A percentile compares a stretch with the other conserved stretches of the same genome.
phyloP scores from a whole-genome alignment of 2,797 vertebrate genomes.

The Myotis vivesi region DNA sequence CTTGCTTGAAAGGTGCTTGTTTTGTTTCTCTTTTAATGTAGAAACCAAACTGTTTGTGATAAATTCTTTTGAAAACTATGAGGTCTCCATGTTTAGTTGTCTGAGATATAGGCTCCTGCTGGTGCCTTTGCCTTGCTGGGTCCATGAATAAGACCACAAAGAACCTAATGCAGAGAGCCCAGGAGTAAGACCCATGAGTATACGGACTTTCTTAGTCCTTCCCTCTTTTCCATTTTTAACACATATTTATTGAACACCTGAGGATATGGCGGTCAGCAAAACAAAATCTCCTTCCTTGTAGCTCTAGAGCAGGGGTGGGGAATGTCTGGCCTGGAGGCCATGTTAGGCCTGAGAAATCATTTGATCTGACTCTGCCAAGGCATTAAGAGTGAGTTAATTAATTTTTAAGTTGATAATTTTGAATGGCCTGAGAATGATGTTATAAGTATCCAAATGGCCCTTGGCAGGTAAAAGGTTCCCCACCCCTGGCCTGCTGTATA shows the following conservation, averaged over 20 bases:
- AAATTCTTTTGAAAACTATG: conserved; percentile 9
- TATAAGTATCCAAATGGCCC: too few relatives aligned
- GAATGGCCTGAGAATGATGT: too few relatives aligned
- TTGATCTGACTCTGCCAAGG: too few relatives aligned
- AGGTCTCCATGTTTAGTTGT: not conserved
- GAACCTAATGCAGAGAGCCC: not conserved
- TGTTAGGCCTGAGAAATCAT: too few relatives aligned
- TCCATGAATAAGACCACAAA: not conserved
- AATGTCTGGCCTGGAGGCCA: too few relatives aligned
- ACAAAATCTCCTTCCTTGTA: not conserved
- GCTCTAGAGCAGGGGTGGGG: not conserved
- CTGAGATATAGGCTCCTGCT: not conserved
- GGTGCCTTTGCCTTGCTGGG: not conserved
- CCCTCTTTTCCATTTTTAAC: not conserved
- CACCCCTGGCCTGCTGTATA: not conserved
- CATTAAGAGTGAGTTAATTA: too few relatives aligned
- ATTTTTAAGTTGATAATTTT: too few relatives aligned
- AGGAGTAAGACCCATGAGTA: not conserved
- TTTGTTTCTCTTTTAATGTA: conserved; percentile 53
- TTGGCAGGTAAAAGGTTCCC: too few relatives aligned
- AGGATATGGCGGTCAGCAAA: not conserved
- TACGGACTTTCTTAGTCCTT: not conserved
- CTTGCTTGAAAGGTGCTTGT: conserved; percentile 43
- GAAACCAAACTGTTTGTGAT: conserved; percentile 6
- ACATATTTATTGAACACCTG: not conserved